Base-by-base conservation (phyloP, 64 coral and sea anemone genomes). In the Pachyseris speciosa region DNA sequence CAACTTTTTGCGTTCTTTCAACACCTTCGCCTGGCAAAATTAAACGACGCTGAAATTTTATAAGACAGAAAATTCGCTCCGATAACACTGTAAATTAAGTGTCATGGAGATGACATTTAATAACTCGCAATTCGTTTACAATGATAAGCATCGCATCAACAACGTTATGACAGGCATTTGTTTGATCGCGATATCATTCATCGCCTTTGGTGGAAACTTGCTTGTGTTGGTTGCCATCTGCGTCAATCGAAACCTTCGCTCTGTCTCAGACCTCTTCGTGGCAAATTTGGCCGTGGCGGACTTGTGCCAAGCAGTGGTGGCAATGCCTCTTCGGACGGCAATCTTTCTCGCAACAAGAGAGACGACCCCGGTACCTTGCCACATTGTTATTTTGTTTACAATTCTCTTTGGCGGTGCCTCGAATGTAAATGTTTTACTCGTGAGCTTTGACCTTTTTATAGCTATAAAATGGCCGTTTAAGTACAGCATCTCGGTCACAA, bases 251-350 rank as follows among this genome's bases (percentile, higher is more conserved):
- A 95, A 87, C 31, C 74, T 95, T 66, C 80, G 75, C 32, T 78
- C 83, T 1, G 43, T 38, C 19, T 43, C 45, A 37, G 91, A 91
- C 75, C 47, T 90, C 37, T 75, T 91, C 9, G 29, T 95, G 19
- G 88, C 79, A 33, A 95, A 91, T 72, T 84, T 95, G 9, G 94
- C 94, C 38, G 37, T 95, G 17, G 83, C 94, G 9, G 88, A 95
- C 63, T 87, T 95, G 17, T 44, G 75, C 48, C 94, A 95, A 65
- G 94, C 88, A 20, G 61, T 83, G 3, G 13, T 91, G 22, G 50
- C 88, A 2, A 37, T 95, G 16, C 94, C 94, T 63, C 15, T 95
- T 49, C 70, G 88, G 5, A n/a, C n/a, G n/a, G 34, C 81, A 11
- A 34, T 66, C 12, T 48, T 80, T 48, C 83, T 91, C 3, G 49